A percentile compares a stretch with the other conserved stretches of the same genome.
These are phyloP conservation scores for Rhipidura dahli DNA, from an alignment of 2,113 vertebrate genomes.

Conservation along the genomic window DNA sequence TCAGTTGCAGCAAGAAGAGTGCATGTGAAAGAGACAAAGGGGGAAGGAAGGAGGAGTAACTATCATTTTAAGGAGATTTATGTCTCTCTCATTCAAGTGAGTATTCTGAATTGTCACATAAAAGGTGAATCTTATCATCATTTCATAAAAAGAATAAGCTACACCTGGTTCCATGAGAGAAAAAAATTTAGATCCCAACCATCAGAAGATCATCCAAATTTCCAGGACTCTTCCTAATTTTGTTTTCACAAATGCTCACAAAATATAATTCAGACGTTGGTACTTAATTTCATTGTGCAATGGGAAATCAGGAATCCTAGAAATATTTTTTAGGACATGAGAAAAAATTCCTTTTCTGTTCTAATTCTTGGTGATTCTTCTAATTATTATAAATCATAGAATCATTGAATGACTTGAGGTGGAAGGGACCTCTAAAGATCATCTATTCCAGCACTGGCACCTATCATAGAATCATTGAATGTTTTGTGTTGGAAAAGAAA, in stretches of 20 bases:
- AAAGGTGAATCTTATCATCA: background rate
- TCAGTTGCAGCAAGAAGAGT: background rate
- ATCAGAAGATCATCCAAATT: background rate
- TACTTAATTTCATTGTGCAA: background rate
- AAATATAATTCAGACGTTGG: background rate
- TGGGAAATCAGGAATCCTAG: background rate
- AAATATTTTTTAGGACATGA: background rate
- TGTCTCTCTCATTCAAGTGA: background rate
- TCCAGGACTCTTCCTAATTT: background rate
- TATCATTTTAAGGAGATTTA: background rate
- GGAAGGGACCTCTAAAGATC: background rate
- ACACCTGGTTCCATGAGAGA: background rate
- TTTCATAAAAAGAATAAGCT: background rate
- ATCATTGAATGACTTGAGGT: background rate
- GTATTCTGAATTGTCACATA: background rate
- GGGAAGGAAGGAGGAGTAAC: background rate
- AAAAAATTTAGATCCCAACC: background rate
- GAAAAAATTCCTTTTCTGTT: background rate
- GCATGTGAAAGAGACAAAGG: background rate
- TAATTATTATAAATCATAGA: background rate
- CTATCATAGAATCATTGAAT: background rate
- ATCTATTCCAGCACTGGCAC: background rate
- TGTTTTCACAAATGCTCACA: background rate
- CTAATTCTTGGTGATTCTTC: background rate
- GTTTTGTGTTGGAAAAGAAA: background rate